Base-by-base conservation (phyloP, 2,113 vertebrate species). In the Megalops atlanticus region DNA sequence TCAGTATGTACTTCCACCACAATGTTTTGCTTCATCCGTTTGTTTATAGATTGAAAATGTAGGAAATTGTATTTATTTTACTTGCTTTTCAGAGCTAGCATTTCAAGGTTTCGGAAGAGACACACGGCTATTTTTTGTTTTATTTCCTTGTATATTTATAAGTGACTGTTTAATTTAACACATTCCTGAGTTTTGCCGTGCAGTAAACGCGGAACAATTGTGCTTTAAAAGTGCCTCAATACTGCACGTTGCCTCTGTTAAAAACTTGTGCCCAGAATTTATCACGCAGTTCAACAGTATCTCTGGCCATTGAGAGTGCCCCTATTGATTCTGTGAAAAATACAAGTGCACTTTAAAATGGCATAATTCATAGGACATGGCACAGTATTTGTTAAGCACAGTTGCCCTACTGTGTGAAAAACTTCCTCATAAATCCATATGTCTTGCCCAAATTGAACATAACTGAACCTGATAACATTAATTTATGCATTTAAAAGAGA, bases 51-150 rank as follows among this genome's bases (percentile, higher is more conserved):
- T 87, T 58, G 82, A 71, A 69, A 36, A 79, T 85, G 84, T 87
- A 80, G 82, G 86, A 89, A 74, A 70, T 84, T 64, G 83, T 89
- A 90, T 92, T 91, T 91, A 90, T 91, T 90, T 88, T 85, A 71
- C 76, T 88, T 80, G 69, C 84, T 81, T 82, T 83, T 58, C 36
- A 31, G 70, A 79, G 81, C 78, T 80, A 87, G 71, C 49, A 70
- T 89, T 90, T 89, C 87, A 86, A 43, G 64, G 76, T 82, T 76
- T 82, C 24, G 31, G 82, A 88, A 83, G 83, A 84, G 82, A 78
- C 82, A 7, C 82, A 79, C 33, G 39, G 84, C 75, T 76, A 43
- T 87, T 82, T 80, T 69, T 75, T 88, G 88, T 41, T 89, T 91
- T 83, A 70, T 84, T 89, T 85, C 18, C 47, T 71, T 82, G 69